Evolutionary conservation across 2,113 vertebrate species (phyloP).

Genomic region (Sprattus sprattus): DNA sequence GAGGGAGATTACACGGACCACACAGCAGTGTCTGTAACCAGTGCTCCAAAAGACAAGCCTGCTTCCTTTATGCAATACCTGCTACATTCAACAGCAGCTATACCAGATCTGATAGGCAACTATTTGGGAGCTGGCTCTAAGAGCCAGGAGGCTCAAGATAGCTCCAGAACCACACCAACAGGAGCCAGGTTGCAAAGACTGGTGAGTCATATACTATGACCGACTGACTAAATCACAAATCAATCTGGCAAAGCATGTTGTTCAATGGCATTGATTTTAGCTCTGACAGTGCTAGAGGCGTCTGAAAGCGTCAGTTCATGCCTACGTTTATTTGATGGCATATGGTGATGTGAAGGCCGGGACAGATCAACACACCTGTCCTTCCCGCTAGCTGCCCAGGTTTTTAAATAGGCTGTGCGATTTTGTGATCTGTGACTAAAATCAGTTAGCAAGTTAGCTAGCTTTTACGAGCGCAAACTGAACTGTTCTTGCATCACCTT

Average conservation of each 20-base stretch:
- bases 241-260: background rate
- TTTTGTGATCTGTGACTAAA: too few relatives aligned
- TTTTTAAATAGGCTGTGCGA: too few relatives aligned
- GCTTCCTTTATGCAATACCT: slow-evolving; percentile 59
- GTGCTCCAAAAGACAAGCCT: slow-evolving; percentile 17
- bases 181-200: slow-evolving; percentile 39
- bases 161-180: background rate
- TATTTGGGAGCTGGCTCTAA: slow-evolving; percentile 43
- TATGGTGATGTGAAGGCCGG: background rate
- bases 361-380: too few relatives aligned
- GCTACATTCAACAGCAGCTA: slow-evolving; percentile 50
- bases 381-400: too few relatives aligned
- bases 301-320: too few relatives aligned
- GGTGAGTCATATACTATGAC: slow-evolving; percentile 46
- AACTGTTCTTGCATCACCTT: too few relatives aligned
- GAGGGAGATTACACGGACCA: slow-evolving; percentile 19
- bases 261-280: background rate
- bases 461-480: too few relatives aligned
- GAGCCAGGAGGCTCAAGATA: slow-evolving; percentile 16
- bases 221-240: background rate
- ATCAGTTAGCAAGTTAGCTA: too few relatives aligned
- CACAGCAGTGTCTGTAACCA: background rate
- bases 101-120: slow-evolving; percentile 53
- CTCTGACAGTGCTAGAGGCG: too few relatives aligned
- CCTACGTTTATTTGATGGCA: too few relatives aligned